Evolutionary conservation across 2,113 vertebrate genomes (phyloP), one percentile per base, ranked within the genome.

Genomic region (Eptatretus burgeri): DNA sequence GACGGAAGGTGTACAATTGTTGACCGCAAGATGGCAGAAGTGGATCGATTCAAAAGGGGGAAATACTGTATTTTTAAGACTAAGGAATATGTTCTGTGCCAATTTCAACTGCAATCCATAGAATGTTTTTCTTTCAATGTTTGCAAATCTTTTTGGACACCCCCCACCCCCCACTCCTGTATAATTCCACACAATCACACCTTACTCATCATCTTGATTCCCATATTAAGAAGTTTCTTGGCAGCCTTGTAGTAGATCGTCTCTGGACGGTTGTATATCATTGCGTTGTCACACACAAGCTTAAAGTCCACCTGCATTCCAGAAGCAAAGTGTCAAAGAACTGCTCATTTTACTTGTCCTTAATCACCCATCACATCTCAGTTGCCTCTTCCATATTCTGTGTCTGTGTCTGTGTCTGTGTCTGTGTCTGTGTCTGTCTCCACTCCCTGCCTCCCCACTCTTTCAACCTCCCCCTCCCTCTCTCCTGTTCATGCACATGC

Each of bases 191-290:
- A 51, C 50, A 65, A 60, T 69, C 75, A 83, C 85, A 95, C 91
- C 82, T 93, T 98, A 78, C 91, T 95, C 91, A 98, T 98, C 91
- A 98, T 95, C 77, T 93, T 98, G 73, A 98, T 94, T 73, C 91
- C 91, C 1, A 89, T 93, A 52, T 94, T 87, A 5, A 96, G 85
- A 64, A 98, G 79, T 73, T 96, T 98, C 79, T 95, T 98, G 50
- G 91, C 89, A 68, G 88, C 73, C 68, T 98, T 96, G 76, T 98
- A 98, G 74, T 98, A 98, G 66, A 98, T 89, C 0, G 89, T 98
- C 73, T 98, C 91, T 9, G 91, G 87, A 66, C 88, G 78, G 77
- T 98, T 98, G 75, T 98, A 98, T 9, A 89, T 85, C 86, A 93
- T 98, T 49, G 91, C 91, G 41, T 98, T 98, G 69, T 98, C 91